These are phyloP conservation scores for western clawed frog (Xenopus tropicalis) DNA, from an alignment of 2,113 vertebrate species.

Conservation along the genomic window UCB_Xtro_10.0 CM004447.2:159569001-159569500, in stretches of 20 bases:
- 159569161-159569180: conserved; percentile 53
- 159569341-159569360: not conserved
- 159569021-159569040: too few relatives aligned
- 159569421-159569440: too few relatives aligned
- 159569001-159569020: too few relatives aligned
- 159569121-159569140: conserved; percentile 69
- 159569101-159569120: conserved; percentile 70
- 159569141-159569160: conserved; percentile 46
- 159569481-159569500: too few relatives aligned
- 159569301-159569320: conserved; percentile 54
- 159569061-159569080: conserved; percentile 33
- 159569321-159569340: conserved; percentile 46
- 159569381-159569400: too few relatives aligned
- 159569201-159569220: conserved; percentile 97
- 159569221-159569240: conserved; percentile 70
- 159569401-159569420: too few relatives aligned
- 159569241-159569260: conserved; percentile 89
- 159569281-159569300: conserved; percentile 51
- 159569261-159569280: conserved; percentile 63
- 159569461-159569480: too few relatives aligned
- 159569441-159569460: too few relatives aligned
- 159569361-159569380: not conserved
- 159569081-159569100: conserved; percentile 39
- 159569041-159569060: conserved; percentile 11
- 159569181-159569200: conserved; percentile 57